Percentiles rank a stretch among this genome's conserved stretches.
Evolutionary conservation across 2,888 invertebrate species (phyloP).

Genomic region (Resseliella maxima): DNA sequence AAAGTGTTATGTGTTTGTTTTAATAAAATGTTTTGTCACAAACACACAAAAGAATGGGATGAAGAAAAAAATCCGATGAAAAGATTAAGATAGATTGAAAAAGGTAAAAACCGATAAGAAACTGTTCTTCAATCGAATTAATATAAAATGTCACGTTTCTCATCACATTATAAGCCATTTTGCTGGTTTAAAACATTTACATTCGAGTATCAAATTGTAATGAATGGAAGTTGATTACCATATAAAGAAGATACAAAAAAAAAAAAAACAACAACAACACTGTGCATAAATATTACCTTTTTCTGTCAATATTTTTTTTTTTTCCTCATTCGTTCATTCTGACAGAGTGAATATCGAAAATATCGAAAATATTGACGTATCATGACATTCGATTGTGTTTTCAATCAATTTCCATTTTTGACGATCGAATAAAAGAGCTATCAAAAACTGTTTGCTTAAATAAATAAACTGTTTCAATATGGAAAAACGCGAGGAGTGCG

Average conservation of each 20-base stretch:
- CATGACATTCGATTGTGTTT: neutral
- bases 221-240: neutral
- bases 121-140: neutral
- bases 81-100: neutral
- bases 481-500: too few species aligned
- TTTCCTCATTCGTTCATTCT: too few species aligned
- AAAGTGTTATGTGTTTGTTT: neutral
- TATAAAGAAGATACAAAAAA: neutral
- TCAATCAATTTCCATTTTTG: neutral
- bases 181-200: neutral
- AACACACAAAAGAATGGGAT: neutral
- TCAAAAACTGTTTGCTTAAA: too few species aligned
- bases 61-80: neutral
- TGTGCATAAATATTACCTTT: neutral
- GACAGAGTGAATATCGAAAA: neutral
- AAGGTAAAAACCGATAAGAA: neutral
- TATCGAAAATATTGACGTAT: neutral
- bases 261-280: neutral
- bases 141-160: slow-evolving; percentile 45
- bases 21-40: neutral
- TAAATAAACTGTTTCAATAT: too few species aligned
- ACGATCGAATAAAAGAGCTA: neutral
- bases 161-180: slow-evolving; percentile 17
- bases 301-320: too few species aligned
- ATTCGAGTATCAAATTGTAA: neutral